Conservation (phyloP, 92 coral and sea anemone species). For the Siderastrea radians region DNA sequence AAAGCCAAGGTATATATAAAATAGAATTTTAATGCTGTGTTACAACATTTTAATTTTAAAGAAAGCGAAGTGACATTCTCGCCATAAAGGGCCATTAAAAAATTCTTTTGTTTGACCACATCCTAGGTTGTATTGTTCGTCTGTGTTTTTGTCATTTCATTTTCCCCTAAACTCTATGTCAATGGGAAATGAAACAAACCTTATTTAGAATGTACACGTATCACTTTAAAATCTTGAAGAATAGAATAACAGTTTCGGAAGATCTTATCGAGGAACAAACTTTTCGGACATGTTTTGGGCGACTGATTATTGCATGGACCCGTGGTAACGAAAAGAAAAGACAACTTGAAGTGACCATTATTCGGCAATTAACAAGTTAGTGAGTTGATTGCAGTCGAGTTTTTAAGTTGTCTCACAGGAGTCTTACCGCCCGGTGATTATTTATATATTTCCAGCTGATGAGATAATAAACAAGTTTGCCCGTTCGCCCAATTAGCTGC, state of each 20-base stretch:
- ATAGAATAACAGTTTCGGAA: conserved; percentile 3
- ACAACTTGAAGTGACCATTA: conserved; percentile 38
- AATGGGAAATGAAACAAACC: background rate
- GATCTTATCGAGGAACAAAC: background rate
- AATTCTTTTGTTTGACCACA: conserved; percentile 27
- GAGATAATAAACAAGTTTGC: conserved; percentile 74
- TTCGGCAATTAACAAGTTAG: conserved; percentile 43
- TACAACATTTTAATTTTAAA: background rate
- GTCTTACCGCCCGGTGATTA: conserved; percentile 63
- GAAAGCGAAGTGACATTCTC: conserved; percentile 10
- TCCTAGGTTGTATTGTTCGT: conserved; percentile 25
- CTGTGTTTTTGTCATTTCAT: conserved; percentile 15
- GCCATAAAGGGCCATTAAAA: conserved; percentile 34
- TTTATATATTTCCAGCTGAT: conserved; percentile 78
- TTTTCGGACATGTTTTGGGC: conserved; percentile 1
- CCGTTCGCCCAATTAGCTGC: conserved; percentile 56
- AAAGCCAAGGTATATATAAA: background rate
- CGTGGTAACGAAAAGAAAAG: conserved; percentile 29
- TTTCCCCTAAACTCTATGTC: background rate
- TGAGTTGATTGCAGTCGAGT: conserved; percentile 41
- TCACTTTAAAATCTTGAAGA: background rate
- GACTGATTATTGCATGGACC: conserved; percentile 4
- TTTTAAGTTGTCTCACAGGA: conserved; percentile 45
- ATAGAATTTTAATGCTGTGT: background rate
- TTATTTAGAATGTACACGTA: conserved; percentile 1